Conservation (phyloP, 2,113 vertebrate genomes). For the Agapornis roseicollis region DNA sequence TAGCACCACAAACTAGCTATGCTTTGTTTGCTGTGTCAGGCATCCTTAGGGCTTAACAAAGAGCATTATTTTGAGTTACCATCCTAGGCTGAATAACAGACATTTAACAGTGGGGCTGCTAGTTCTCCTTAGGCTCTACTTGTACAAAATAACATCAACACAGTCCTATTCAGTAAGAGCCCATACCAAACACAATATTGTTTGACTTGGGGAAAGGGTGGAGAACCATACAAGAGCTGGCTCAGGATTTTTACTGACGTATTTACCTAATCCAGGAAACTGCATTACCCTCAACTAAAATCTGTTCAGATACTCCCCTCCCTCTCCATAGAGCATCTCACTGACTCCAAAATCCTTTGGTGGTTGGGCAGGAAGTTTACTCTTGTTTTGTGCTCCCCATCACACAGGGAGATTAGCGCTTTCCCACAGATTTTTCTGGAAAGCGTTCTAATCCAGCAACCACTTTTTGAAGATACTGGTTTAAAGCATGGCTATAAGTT, state of each 20-base stretch:
- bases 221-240: background rate
- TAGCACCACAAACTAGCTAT: background rate
- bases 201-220: background rate
- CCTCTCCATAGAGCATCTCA: background rate
- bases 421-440: background rate
- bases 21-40: background rate
- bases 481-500: background rate
- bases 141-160: background rate
- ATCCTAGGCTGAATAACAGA: background rate
- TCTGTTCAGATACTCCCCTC: background rate
- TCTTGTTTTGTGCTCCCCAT: background rate
- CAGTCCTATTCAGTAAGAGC: background rate
- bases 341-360: background rate
- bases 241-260: background rate
- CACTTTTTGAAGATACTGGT: background rate
- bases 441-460: background rate
- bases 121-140: background rate
- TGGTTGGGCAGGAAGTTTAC: background rate
- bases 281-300: background rate
- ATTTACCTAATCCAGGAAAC: background rate
- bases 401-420: background rate
- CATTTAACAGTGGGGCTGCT: background rate
- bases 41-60: background rate
- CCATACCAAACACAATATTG: background rate
- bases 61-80: background rate